phyloP scores from a whole-genome alignment of 2,113 vertebrate species.

The Cranoglanis bouderius region DNA sequence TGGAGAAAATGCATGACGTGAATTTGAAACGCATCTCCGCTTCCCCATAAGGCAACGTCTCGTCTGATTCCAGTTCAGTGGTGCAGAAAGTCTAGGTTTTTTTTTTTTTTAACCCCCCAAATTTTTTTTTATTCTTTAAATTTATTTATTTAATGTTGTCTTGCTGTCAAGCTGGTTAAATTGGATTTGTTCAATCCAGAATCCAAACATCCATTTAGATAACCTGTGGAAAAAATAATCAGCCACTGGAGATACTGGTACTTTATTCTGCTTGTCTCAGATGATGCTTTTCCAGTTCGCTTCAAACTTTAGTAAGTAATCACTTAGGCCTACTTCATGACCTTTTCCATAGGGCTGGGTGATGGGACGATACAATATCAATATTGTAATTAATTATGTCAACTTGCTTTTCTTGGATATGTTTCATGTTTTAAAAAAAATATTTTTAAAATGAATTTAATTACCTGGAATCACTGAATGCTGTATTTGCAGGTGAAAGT shows the following conservation, averaged over 20 bases:
- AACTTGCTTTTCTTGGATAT: no score
- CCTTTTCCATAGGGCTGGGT: not conserved
- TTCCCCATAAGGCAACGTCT: not conserved
- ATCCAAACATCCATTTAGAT: not conserved
- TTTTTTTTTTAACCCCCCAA: no score
- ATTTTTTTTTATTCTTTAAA: no score
- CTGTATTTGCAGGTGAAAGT: not conserved
- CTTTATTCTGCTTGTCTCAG: no score
- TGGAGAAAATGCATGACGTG: not conserved
- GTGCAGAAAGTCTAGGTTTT: not conserved
- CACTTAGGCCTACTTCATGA: not conserved
- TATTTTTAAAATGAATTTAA: no score
- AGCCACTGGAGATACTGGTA: no score
- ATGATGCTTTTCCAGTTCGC: not conserved
- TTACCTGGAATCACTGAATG: not conserved
- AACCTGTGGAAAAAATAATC: no score
- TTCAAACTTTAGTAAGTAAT: no score
- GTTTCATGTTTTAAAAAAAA: not conserved
- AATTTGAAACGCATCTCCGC: not conserved
- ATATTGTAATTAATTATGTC: no score
- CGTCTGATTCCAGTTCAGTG: not conserved
- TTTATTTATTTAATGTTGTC: not conserved
- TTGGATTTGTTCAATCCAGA: not conserved
- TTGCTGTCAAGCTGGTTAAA: not conserved
- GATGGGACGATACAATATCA: no score